These are phyloP conservation scores for human DNA, from an alignment of 2,113 vertebrate species.

Conservation along the genomic window DNA sequence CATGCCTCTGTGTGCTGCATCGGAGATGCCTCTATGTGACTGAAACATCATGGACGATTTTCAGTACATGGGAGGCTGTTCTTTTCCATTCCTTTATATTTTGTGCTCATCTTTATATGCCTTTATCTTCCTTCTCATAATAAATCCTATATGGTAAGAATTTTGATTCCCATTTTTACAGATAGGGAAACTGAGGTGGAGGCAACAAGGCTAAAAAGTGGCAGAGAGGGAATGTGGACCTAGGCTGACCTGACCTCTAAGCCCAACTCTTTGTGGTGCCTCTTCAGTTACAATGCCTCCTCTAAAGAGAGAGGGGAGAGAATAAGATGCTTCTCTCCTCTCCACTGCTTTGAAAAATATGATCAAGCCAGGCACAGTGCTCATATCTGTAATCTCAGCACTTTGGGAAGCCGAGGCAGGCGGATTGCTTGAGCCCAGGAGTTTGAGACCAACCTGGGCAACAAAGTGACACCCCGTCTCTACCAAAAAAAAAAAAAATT, in stretches of 20 bases:
- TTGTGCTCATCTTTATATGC: background rate
- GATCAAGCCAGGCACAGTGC: background rate
- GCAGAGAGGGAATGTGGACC: background rate
- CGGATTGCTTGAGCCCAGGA: background rate
- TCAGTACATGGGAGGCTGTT: background rate
- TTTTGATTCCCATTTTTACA: background rate
- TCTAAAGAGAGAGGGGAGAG: background rate
- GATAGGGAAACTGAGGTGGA: background rate
- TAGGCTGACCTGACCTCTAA: background rate
- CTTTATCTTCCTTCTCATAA: background rate
- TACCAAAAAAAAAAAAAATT: too few relatives aligned
- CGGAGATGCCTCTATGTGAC: background rate
- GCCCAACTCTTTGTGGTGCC: accelerated
- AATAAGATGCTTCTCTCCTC: background rate
- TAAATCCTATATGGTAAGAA: background rate
- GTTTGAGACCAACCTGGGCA: background rate
- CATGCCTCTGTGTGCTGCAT: background rate
- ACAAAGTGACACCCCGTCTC: background rate
- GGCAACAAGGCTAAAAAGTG: background rate
- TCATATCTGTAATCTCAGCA: background rate
- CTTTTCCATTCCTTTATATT: conserved; percentile 57
- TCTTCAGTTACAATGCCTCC: background rate
- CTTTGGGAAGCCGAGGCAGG: background rate
- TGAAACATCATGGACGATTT: background rate
- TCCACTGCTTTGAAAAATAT: background rate